Base-by-base conservation (phyloP, 2,888 invertebrate species). In the Luperina nickerlii region DNA sequence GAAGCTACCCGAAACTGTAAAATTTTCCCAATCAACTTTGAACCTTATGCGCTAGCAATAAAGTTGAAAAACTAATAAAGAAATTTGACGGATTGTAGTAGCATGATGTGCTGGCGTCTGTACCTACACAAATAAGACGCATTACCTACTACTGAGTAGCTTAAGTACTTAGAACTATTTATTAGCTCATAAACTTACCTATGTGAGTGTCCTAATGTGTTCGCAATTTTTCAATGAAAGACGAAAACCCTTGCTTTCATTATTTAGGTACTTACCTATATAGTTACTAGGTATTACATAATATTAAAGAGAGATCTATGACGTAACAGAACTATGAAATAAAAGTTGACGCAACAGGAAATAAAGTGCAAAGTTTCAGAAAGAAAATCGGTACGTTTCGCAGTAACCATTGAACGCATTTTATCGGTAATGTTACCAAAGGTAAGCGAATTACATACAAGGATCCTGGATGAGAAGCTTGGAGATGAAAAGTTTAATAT, bases 401-500 rank as follows among this genome's bases (percentile, higher is more conserved):
- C 51, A n/a, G 51, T 66, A 60, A 71, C 27, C 60, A 62, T 81
- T 78, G 62, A 42, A 51, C 18, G 57, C 18, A 18, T 57, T 75
- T 42, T 65, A 63, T 74, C 32, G n/a, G 60, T 72, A 72, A 81
- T 71, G 32, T 80, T 80, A 27, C 27, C 20, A 63, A 77, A 48
- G 67, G 51, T 65, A 79, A 71, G 54, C 38, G 62, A 79, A 68
- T 71, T 84, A 67, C 45, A 45, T 84, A 67, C 45, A 45, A 45
- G 54, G 45, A 71, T 38, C 45, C 24, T 2, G 27, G 20, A 6
- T 65, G 60, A 38, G 24, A 45, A 60, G 18, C 48, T 72, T 38
- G 8, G 45, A 13, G 32, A 67, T 48, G 67, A 60, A 68, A 71
- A 72, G 48, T 79, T 79, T 84, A 79, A 60, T 84, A 84, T 82